phyloP scores from a whole-genome alignment of 2,113 vertebrate species.

The Pleuronectes platessa region DNA sequence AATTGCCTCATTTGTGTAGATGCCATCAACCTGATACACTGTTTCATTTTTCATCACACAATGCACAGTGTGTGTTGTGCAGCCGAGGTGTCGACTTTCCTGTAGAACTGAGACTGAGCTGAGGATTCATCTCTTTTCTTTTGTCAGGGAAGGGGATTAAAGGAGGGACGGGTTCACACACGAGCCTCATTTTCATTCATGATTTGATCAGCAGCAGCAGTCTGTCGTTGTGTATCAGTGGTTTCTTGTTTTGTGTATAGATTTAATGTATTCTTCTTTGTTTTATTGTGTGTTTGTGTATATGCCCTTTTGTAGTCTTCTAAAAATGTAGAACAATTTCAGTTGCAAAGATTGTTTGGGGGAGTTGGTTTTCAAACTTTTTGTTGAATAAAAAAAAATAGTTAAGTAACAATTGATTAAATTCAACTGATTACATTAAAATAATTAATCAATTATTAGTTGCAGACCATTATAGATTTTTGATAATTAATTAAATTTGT shows the following conservation, averaged over 20 bases:
- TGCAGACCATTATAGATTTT: too few relatives aligned
- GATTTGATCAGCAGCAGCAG: neutral
- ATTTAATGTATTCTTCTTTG: neutral
- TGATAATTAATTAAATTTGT: too few relatives aligned
- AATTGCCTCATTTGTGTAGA: slow-evolving; percentile 17
- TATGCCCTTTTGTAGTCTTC: too few relatives aligned
- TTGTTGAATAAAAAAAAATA: too few relatives aligned
- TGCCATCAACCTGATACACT: slow-evolving; percentile 22
- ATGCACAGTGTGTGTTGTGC: slow-evolving; percentile 18
- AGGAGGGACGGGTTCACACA: neutral
- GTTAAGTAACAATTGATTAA: too few relatives aligned
- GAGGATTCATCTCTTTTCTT: neutral
- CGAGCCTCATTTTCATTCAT: neutral
- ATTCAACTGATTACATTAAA: too few relatives aligned
- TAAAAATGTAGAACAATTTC: too few relatives aligned
- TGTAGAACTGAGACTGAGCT: slow-evolving; percentile 22
- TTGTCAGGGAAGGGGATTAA: neutral
- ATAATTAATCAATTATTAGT: too few relatives aligned
- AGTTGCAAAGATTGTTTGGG: too few relatives aligned
- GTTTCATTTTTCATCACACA: slow-evolving; percentile 36
- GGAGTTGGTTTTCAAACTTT: too few relatives aligned
- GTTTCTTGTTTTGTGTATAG: neutral
- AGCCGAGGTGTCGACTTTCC: slow-evolving; percentile 20
- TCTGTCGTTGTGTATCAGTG: neutral
- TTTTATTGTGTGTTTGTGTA: neutral